Evolutionary conservation across 2,888 invertebrate genomes (phyloP), one percentile per base, ranked within the genome.

Genomic region (Catocala fraxini): DNA sequence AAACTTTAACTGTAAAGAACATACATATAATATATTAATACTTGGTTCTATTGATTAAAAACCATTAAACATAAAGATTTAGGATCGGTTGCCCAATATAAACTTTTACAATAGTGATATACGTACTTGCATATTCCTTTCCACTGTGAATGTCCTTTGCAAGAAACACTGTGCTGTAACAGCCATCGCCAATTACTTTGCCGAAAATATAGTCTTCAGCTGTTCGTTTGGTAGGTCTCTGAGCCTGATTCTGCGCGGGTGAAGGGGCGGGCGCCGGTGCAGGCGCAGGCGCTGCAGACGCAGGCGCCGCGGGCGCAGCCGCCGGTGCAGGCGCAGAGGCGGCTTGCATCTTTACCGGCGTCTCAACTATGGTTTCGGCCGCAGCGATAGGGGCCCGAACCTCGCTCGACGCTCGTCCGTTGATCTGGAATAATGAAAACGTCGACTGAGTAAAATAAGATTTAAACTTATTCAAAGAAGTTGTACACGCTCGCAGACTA

Each of bases 181-280:
- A 99, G 71, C 99, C 99, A 91, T 99, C 99, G 71, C 99, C 99
- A 80, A 99, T 97, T 69, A 97, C 96, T 94, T 98, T 98, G 63
- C 98, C 98, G 94, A 99, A 99, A 82, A 98, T 97, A 89, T 97
- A 99, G 93, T 99, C 99, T 85, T 97, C 96, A 59, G 98, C 96
- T 15, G 96, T 96, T 80, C 96, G 95, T 86, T 97, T 98, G 54
- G 95, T 92, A 51, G 95, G 86, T 69, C 82, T 88, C 73, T 83
- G 82, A 69, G 92, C 79, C 82, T 94, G 87, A 83, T 87, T 90
- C 55, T 92, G 86, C 39, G 92, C 90, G 45, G 92, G 91, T 57
- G 92, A 89, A n/a, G 94, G 82, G 47, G 90, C 81, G 54, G 78
- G 77, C 41, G 93, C 89, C 46, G 90, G 90, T 63, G 91, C 87